These are phyloP conservation scores for Zoanthus solanderi DNA, from an alignment of 92 coral and sea anemone genomes.

Conservation along the genomic window DNA sequence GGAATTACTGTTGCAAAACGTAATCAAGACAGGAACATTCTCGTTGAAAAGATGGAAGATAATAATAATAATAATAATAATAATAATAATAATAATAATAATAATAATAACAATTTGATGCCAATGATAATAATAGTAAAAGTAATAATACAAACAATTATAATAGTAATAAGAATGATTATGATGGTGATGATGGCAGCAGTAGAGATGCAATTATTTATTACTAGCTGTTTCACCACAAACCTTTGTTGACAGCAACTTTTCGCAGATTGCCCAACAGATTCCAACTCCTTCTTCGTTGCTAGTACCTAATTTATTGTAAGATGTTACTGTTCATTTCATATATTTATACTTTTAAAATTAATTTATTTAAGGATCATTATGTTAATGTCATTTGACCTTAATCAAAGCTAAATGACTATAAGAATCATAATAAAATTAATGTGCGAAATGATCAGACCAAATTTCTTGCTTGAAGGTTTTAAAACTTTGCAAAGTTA, in stretches of 20 bases:
- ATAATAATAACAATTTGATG: not conserved
- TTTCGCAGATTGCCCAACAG: slow-evolving; percentile 93
- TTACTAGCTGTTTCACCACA: not conserved
- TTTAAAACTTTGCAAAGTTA: no score
- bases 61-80: no score
- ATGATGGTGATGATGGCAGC: not conserved
- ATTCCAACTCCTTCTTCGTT: slow-evolving; percentile 99
- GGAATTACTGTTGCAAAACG: no score
- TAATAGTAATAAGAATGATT: not conserved
- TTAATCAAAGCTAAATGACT: no score
- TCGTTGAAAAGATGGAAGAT: no score
- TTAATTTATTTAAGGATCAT: no score
- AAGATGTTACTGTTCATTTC: not conserved
- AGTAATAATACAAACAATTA: not conserved
- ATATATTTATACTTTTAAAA: not conserved
- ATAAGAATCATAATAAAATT: no score
- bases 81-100: no score
- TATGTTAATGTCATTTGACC: no score
- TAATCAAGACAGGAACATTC: no score
- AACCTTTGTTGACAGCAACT: slow-evolving; percentile 84
- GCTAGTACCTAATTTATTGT: slow-evolving; percentile 81
- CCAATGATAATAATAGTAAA: not conserved
- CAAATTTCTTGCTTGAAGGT: no score
- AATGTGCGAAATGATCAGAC: no score
- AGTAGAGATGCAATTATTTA: not conserved